phyloP scores from a whole-genome alignment of 1,140 invertebrate species.

The Melipona quadrifasciata region DNA sequence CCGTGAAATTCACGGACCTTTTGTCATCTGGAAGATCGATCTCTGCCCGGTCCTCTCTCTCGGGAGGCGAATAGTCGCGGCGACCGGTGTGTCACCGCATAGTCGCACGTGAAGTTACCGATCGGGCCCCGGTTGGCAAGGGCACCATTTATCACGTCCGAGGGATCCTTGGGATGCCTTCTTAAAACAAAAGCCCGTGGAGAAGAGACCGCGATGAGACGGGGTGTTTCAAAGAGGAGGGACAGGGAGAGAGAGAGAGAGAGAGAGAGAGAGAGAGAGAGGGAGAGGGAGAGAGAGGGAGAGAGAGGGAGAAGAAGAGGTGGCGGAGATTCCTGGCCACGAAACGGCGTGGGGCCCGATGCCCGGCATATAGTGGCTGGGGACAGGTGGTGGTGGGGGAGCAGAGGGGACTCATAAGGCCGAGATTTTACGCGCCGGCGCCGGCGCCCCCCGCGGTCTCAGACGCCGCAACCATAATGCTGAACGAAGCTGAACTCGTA shows the following conservation, averaged over 20 bases:
- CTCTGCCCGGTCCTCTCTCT: conserved; percentile 2
- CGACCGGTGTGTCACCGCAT: conserved; percentile 53
- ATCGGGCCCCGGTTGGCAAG: conserved; percentile 53
- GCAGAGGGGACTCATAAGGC: conserved; percentile 74
- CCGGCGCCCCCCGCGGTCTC: conserved; percentile 82
- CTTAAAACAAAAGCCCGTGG: conserved; percentile 79
- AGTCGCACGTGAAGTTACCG: conserved; percentile 57
- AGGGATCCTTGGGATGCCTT: conserved; percentile 72
- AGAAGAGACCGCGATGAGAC: conserved; percentile 57
- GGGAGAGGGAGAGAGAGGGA: conserved; percentile 25
- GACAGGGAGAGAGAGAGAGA: conserved; percentile 21
- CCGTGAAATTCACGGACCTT: conserved; percentile 11
- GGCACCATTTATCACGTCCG: conserved; percentile 78
- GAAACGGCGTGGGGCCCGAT: conserved; percentile 46
- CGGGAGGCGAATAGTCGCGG: conserved; percentile 50
- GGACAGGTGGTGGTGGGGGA: conserved; percentile 28
- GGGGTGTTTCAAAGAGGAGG: conserved; percentile 59
- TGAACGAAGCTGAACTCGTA: conserved; percentile 61
- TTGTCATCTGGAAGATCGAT: conserved; percentile 49
- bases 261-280: not conserved
- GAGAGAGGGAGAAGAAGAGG: conserved; percentile 27
- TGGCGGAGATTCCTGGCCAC: conserved; percentile 52
- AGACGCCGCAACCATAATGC: conserved; percentile 80
- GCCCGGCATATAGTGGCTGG: conserved; percentile 40
- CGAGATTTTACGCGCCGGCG: conserved; percentile 81